phyloP scores from a whole-genome alignment of 2,888 invertebrate species.

The Sussaba pulchella region DNA sequence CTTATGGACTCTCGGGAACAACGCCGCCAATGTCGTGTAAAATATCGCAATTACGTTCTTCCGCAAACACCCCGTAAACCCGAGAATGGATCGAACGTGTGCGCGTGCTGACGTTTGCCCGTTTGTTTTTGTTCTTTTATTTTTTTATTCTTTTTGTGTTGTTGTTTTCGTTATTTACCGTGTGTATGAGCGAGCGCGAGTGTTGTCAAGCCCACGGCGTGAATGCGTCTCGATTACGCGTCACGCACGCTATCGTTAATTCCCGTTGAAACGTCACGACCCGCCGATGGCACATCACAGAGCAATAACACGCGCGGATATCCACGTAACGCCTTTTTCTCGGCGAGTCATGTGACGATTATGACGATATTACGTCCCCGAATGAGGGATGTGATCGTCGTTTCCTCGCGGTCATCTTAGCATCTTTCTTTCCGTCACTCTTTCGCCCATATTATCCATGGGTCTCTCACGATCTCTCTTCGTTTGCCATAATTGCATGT shows the following conservation, averaged over 20 bases:
- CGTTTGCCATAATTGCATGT: neutral
- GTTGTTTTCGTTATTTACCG: too few relatives aligned
- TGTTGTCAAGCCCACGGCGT: constrained; percentile 10
- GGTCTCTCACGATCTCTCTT: constrained; percentile 10
- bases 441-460: neutral
- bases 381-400: constrained; percentile 41
- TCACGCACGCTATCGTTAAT: constrained; percentile 19
- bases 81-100: neutral
- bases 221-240: constrained; percentile 29
- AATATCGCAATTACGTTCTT: neutral
- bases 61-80: constrained; percentile 5
- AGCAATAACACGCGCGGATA: constrained; percentile 19
- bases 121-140: neutral
- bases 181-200: constrained; percentile 14
- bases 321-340: constrained; percentile 5
- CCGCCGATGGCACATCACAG: constrained; percentile 30
- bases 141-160: neutral
- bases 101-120: too few relatives aligned
- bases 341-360: constrained; percentile 25
- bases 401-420: constrained; percentile 49
- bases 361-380: too few relatives aligned
- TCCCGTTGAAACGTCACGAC: constrained; percentile 27
- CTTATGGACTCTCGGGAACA: neutral
- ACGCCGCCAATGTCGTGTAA: neutral
- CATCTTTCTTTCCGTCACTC: constrained; percentile 8